Conservation (phyloP, 1,140 invertebrate species). For the Cheumatopsyche charites region DNA sequence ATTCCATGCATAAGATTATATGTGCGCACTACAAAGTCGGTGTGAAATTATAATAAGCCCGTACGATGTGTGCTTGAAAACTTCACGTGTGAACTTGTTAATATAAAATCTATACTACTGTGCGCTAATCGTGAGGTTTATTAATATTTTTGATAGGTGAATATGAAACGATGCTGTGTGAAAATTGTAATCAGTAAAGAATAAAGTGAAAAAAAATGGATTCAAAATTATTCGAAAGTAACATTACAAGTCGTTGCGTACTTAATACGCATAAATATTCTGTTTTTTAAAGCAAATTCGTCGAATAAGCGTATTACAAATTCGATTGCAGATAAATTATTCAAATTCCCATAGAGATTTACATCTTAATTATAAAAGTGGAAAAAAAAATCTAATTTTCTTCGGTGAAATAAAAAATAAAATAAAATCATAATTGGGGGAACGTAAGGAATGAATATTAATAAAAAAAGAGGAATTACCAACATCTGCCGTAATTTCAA, state of each 20-base stretch:
- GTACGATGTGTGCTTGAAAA: too few relatives aligned
- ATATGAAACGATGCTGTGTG: too few relatives aligned
- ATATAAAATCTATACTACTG: too few relatives aligned
- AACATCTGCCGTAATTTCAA: constrained; percentile 26
- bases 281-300: neutral
- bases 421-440: neutral
- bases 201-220: too few relatives aligned
- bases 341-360: constrained; percentile 32
- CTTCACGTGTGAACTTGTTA: too few relatives aligned
- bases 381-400: constrained; percentile 19
- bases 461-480: neutral
- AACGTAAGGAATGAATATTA: neutral
- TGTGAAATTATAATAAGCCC: too few relatives aligned
- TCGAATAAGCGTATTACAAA: constrained; percentile 18
- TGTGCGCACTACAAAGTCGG: neutral
- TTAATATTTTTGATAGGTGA: too few relatives aligned
- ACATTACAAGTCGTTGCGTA: neutral
- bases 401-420: neutral
- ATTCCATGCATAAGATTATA: constrained; percentile 10
- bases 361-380: constrained; percentile 30
- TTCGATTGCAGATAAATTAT: constrained; percentile 31
- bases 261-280: neutral
- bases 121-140: too few relatives aligned
- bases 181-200: too few relatives aligned
- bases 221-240: too few relatives aligned